phyloP scores from a whole-genome alignment of 2,888 invertebrate genomes.

The Acronicta psi region DNA sequence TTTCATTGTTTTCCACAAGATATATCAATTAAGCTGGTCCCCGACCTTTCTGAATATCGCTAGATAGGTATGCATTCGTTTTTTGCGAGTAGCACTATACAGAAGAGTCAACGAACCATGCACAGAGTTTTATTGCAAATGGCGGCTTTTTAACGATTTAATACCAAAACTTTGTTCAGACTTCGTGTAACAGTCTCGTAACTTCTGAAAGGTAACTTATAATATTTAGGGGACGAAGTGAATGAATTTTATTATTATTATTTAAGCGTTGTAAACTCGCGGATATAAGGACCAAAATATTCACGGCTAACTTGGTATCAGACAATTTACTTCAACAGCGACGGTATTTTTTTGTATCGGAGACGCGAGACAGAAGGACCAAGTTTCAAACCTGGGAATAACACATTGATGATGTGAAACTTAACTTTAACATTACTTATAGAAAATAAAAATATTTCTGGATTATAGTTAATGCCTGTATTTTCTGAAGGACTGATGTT shows the following conservation, averaged over 20 bases:
- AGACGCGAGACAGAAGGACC: too few species aligned
- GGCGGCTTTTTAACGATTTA: conserved; percentile 36
- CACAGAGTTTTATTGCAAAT: conserved; percentile 47
- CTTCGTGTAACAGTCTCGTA: conserved; percentile 15
- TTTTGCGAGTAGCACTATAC: conserved; percentile 54
- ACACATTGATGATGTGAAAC: too few species aligned
- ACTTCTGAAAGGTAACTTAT: conserved; percentile 7
- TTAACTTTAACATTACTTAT: too few species aligned
- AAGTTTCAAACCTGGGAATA: too few species aligned
- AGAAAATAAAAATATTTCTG: too few species aligned
- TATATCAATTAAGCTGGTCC: conserved; percentile 28
- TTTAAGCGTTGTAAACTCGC: neutral
- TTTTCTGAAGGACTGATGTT: too few species aligned
- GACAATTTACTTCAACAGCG: too few species aligned
- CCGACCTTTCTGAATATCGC: conserved; percentile 26
- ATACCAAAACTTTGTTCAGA: conserved; percentile 20
- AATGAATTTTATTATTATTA: neutral
- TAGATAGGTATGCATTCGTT: conserved; percentile 59
- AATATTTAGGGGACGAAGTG: conserved; percentile 4
- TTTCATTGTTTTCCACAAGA: neutral
- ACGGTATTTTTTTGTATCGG: too few species aligned
- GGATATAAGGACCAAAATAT: conserved; percentile 8
- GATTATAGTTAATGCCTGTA: too few species aligned
- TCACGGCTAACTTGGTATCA: neutral
- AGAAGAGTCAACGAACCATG: conserved; percentile 58